Evolutionary conservation across 2,888 invertebrate genomes (phyloP), one percentile per base, ranked within the genome.

Genomic region (Aleiodes testaceus): DNA sequence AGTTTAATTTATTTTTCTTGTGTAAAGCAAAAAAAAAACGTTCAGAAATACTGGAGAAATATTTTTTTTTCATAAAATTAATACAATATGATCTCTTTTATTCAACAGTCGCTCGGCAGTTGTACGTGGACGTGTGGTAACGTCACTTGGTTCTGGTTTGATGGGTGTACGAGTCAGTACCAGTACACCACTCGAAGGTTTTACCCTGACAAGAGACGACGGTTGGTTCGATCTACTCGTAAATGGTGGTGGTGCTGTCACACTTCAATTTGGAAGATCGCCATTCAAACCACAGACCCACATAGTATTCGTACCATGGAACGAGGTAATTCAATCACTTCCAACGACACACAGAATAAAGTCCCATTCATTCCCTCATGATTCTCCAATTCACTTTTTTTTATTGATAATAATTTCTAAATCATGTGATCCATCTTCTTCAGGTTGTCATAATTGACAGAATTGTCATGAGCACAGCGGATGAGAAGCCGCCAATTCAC

Each of bases 191-290:
- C 90, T 96, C 61, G 98, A 97, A 90, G 99, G 99, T 12, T 98
- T 97, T 88, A 99, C 99, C 0, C 88, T 97, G 72, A 97, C 97
- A 2, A 90, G 96, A 72, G 95, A 96, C 78, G 96, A 96, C 81
- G 97, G 97, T 64, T 96, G 96, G 96, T 99, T 99, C 89, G 99
- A 99, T 89, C 91, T 99, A 65, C 91, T 99, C 84, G 98, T 99
- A 14, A 99, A 99, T 88, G 99, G 99, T n/a, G 99, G 99, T 0
- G 98, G 98, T 0, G 97, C 97, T 0, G 96, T 99, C 2, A 97
- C 96, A 0, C 89, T 99, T 65, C 96, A 97, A 86, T 98, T 99
- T 85, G 97, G 98, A 71, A 91, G 97, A 72, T 93, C 95, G 50
- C 97, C 97, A 1, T 97, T 97, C 88, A 93, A 95, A 76, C 93